A percentile compares a stretch with the other conserved stretches of the same genome.
Evolutionary conservation across 2,888 invertebrate species (phyloP).

Genomic region (Papilio gigon): DNA sequence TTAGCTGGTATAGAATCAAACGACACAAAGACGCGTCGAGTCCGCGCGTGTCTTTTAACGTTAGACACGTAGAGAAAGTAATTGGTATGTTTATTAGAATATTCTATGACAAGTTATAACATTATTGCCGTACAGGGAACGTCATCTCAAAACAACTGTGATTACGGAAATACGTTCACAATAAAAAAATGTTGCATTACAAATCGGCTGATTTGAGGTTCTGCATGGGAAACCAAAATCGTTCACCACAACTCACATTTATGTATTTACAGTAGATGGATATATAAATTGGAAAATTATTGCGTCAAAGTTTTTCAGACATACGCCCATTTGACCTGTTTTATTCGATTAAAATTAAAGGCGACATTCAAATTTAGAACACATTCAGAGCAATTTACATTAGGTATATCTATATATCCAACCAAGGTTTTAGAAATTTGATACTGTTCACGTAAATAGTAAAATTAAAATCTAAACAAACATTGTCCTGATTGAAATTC

Average conservation of each 20-base stretch:
- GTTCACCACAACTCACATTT: conserved; percentile 2
- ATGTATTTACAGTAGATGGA: neutral
- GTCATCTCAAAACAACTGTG: too few relatives aligned
- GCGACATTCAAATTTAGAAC: neutral
- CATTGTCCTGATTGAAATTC: neutral
- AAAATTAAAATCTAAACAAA: neutral
- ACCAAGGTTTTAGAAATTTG: neutral
- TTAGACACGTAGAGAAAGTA: neutral
- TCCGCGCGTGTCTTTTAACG: neutral
- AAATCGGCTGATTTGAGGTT: conserved; percentile 1
- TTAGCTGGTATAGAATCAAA: conserved; percentile 17
- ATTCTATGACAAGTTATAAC: neutral
- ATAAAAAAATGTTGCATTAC: neutral
- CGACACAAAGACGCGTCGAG: conserved; percentile 14
- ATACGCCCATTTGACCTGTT: neutral
- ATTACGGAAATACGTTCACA: too few relatives aligned
- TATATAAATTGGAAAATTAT: neutral
- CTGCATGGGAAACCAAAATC: conserved; percentile 1
- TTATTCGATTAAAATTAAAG: neutral
- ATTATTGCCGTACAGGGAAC: neutral
- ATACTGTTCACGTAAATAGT: neutral
- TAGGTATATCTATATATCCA: neutral
- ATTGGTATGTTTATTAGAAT: neutral
- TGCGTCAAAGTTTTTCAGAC: neutral
- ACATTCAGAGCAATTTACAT: neutral